These are phyloP conservation scores for Papilio machaon DNA, from an alignment of 1,140 invertebrate genomes.

Conservation along the genomic window DNA sequence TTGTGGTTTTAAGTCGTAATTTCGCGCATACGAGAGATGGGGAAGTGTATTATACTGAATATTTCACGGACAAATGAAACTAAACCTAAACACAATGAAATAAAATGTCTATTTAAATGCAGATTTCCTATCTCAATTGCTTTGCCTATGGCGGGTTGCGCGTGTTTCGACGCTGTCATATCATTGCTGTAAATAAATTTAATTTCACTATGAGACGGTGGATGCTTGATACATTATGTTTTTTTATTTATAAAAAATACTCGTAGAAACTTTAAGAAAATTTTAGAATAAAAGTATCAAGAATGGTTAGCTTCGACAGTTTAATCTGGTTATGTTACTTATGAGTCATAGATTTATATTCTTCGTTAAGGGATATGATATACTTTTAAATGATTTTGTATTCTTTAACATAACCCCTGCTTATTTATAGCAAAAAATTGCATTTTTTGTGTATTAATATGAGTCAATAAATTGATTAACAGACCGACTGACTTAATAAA, in stretches of 20 bases:
- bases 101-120: not conserved
- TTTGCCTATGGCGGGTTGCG: slow-evolving; percentile 19
- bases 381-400: not conserved
- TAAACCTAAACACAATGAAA: not conserved
- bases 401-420: not conserved
- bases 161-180: slow-evolving; percentile 55
- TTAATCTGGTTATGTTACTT: not conserved
- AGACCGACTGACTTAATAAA: not conserved
- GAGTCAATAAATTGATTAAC: not conserved
- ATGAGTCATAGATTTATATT: not conserved
- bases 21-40: not conserved
- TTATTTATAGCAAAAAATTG: not conserved
- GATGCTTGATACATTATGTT: not conserved
- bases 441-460: not conserved
- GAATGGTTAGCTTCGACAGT: not conserved
- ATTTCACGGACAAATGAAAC: not conserved
- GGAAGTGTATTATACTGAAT: not conserved
- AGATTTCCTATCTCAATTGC: not conserved
- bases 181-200: slow-evolving; percentile 33
- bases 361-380: not conserved
- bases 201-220: not conserved
- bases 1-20: not conserved
- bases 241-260: not conserved
- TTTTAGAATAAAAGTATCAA: not conserved
- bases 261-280: not conserved